Conservation (phyloP, 37 sponge, comb jelly and placozoan species). For the Agelas oroides region DNA sequence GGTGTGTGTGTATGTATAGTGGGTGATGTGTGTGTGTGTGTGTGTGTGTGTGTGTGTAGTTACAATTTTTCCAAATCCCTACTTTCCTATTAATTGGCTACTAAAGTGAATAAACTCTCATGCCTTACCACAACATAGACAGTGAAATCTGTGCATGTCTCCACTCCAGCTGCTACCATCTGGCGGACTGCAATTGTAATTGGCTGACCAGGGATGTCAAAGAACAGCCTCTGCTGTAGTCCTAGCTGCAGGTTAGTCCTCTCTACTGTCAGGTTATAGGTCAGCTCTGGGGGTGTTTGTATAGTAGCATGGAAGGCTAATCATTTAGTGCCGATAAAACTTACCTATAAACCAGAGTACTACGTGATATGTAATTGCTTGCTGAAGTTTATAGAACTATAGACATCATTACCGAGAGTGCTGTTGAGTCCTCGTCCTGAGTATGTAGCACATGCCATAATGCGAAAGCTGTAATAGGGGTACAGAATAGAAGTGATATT, state of each 20-base stretch:
- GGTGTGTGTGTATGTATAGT: no score
- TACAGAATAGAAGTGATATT: neutral
- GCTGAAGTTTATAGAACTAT: no score
- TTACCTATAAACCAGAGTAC: neutral
- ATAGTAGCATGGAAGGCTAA: neutral
- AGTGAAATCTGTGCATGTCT: neutral
- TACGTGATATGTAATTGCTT: no score
- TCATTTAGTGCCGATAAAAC: neutral
- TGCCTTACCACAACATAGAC: slow-evolving; percentile 1
- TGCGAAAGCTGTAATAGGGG: slow-evolving; percentile 9
- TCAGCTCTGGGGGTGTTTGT: neutral
- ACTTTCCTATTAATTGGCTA: no score
- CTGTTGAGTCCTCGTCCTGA: slow-evolving; percentile 4
- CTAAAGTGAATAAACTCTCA: neutral
- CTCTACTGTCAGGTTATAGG: neutral
- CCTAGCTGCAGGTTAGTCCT: neutral
- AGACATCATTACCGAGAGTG: neutral
- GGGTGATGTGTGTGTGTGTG: no score
- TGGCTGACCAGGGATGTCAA: neutral
- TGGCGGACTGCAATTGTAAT: no score
- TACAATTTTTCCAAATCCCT: no score
- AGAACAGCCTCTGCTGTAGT: slow-evolving; percentile 32
- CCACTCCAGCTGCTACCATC: neutral
- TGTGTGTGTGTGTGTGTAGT: no score
- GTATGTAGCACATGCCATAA: slow-evolving; percentile 41